Evolutionary conservation across 2,888 invertebrate genomes (phyloP).

Genomic region (Frankliniella intonsa): DNA sequence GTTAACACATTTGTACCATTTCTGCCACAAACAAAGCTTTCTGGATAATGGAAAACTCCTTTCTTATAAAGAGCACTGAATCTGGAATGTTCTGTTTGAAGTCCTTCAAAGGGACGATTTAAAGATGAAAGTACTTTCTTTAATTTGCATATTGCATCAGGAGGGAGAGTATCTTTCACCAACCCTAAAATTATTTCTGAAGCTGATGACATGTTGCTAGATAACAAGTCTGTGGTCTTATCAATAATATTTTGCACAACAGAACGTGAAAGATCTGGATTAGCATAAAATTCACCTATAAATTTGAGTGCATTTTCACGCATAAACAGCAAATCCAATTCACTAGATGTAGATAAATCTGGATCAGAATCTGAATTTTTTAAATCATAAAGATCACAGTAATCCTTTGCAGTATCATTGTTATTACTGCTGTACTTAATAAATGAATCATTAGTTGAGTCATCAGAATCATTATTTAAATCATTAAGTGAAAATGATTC

Average conservation of each 20-base stretch:
- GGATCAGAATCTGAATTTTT: background rate
- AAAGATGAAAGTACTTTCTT: background rate
- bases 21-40: background rate
- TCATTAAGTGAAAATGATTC: background rate
- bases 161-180: background rate
- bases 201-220: background rate
- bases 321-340: no score
- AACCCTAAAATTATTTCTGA: background rate
- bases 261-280: slow-evolving; percentile 32
- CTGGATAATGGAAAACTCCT: background rate
- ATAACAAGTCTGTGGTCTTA: background rate
- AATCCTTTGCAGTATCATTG: no score
- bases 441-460: background rate
- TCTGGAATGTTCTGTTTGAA: background rate
- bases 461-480: background rate
- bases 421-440: background rate
- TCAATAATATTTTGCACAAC: background rate
- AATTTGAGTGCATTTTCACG: slow-evolving; percentile 4
- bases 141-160: background rate
- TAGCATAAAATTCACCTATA: slow-evolving; percentile 36
- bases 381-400: no score
- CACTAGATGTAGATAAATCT: no score
- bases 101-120: background rate
- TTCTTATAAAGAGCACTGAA: background rate
- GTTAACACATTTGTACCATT: background rate